Conservation (phyloP, 2,113 vertebrate genomes). For the Bufo gargarizans region DNA sequence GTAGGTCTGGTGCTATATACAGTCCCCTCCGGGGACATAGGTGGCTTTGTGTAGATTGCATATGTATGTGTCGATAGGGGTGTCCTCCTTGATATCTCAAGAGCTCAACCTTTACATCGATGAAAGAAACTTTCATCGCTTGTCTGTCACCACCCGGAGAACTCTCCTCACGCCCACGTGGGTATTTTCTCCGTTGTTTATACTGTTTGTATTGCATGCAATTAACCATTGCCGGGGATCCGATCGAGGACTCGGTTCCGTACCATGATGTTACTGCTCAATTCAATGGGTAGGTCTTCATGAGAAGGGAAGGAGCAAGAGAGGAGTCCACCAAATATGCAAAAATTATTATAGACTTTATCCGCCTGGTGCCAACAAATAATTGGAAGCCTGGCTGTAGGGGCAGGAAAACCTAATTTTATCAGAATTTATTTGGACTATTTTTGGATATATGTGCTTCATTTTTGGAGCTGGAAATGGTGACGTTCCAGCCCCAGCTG, state of each 20-base stretch:
- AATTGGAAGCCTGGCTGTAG: background rate
- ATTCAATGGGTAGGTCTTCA: background rate
- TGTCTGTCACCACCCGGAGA: background rate
- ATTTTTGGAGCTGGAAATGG: background rate
- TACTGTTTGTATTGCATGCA: background rate
- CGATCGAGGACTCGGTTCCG: background rate
- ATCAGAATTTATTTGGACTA: no score
- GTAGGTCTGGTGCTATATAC: background rate
- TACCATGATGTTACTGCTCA: background rate
- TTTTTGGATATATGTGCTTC: background rate
- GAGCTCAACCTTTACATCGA: background rate
- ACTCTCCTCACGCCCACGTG: conserved; percentile 1
- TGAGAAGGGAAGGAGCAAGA: background rate
- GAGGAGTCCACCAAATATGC: background rate
- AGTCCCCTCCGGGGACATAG: background rate
- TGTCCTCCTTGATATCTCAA: background rate
- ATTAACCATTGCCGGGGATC: background rate
- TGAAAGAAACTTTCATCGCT: background rate
- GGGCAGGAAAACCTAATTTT: no score
- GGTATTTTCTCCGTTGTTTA: background rate
- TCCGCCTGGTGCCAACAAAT: background rate
- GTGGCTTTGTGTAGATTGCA: background rate
- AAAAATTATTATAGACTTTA: background rate
- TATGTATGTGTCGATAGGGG: background rate
- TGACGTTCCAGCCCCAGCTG: background rate